Conservation (phyloP, 2,888 invertebrate species). For the Scaptomyza flava region DNA sequence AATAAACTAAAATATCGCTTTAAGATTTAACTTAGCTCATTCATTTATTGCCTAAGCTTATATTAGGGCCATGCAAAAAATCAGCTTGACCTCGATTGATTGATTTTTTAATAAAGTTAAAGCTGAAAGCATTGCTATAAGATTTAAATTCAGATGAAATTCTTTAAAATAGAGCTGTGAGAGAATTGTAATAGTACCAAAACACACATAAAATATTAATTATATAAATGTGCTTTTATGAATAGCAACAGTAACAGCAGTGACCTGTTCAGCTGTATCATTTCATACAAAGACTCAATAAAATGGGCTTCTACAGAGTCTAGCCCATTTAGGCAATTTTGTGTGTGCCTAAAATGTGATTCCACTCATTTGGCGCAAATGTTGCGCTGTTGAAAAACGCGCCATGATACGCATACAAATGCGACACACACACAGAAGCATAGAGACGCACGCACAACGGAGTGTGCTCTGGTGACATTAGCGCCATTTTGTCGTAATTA, state of each 20-base stretch:
- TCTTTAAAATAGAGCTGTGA: not conserved
- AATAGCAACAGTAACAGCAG: conserved; percentile 6
- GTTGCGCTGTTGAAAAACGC: conserved; percentile 57
- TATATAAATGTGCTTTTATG: conserved; percentile 7
- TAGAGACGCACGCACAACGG: conserved; percentile 46
- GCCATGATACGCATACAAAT: conserved; percentile 61
- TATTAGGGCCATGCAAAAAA: no score
- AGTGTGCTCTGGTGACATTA: conserved; percentile 75
- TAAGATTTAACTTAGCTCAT: no score
- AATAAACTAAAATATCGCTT: no score
- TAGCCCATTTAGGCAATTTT: conserved; percentile 45
- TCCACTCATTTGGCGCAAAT: conserved; percentile 47
- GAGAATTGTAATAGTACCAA: not conserved
- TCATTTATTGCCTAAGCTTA: no score
- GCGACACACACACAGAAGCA: conserved; percentile 6
- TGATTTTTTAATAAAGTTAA: not conserved
- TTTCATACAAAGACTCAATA: conserved; percentile 9
- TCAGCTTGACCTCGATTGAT: no score
- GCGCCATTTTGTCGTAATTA: conserved; percentile 81
- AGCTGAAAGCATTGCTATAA: not conserved
- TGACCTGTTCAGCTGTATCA: conserved; percentile 10
- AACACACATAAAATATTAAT: not conserved
- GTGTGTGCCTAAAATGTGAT: conserved; percentile 30
- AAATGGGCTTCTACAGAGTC: conserved; percentile 18
- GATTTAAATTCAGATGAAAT: not conserved